Percentiles rank a stretch among this genome's conserved stretches.
Evolutionary conservation across 1,140 invertebrate species (phyloP).

Genomic region (Neoseiulus cucumeris): DNA sequence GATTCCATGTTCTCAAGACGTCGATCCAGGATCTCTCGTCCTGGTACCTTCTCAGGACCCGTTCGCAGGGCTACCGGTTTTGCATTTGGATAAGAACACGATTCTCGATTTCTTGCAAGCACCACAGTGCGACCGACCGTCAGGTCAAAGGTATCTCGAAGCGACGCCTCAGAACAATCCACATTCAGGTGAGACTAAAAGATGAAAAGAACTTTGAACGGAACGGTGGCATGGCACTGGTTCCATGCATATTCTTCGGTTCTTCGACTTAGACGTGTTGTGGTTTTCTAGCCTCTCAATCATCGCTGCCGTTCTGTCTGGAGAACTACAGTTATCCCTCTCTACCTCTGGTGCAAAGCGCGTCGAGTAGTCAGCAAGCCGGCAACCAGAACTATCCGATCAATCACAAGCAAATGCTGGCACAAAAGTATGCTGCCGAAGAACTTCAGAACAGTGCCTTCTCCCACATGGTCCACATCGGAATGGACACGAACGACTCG

Average conservation of each 20-base stretch:
- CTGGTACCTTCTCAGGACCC: background rate
- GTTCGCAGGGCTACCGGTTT: background rate
- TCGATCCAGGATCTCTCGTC: background rate
- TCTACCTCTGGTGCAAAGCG: background rate
- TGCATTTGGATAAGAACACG: background rate
- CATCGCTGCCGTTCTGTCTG: background rate
- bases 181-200: background rate
- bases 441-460: conserved; percentile 9
- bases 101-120: background rate
- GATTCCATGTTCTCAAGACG: background rate
- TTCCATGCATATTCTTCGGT: too few species aligned
- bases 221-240: too few species aligned
- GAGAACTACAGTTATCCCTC: background rate
- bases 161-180: background rate
- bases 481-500: too few species aligned
- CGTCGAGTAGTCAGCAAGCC: background rate
- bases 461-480: background rate
- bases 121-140: background rate
- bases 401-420: conserved; percentile 19
- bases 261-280: too few species aligned
- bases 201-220: too few species aligned
- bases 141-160: background rate
- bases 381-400: conserved; percentile 7
- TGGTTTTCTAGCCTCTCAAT: background rate
- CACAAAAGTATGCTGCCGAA: conserved; percentile 21